Evolutionary conservation across 2,113 vertebrate species (phyloP), one percentile per base, ranked within the genome.

Genomic region (Talpa occidentalis): DNA sequence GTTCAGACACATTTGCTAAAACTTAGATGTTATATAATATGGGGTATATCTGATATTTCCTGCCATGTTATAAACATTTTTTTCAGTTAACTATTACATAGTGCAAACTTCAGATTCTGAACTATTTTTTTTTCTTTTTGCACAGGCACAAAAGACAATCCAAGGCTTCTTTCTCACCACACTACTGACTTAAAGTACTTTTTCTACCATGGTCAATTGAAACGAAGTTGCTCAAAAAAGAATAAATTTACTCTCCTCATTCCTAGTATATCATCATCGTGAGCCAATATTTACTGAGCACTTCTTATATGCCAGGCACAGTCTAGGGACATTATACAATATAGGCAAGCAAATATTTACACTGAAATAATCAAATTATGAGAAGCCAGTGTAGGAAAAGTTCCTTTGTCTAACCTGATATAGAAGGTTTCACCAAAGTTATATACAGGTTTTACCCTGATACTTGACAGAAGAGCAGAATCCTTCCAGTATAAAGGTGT

Each of bases 151-250:
- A 73, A 90, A 82, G n/a, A 77, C 37, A 92, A 87, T 10, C 16
- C 70, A 78, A 90, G 10, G 10, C 42, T 83, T 92, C 66, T 80
- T 94, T 89, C 78, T 84, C 59, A 89, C 54, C 15, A 83, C n/a
- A n/a, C n/a, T n/a, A n/a, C n/a, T n/a, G n/a, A n/a, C n/a, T n/a
- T n/a, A n/a, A n/a, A 92, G 17, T 92, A 7, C 30, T 10, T 73
- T 87, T 91, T 77, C 21, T 69, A 49, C 47, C 47, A 83, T 11
- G 59, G 30, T 35, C 72, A 67, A 73, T 0, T 30, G 47, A 76
- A 81, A 93, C 28, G 35, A 88, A 94, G 40, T 59, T 81, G 21
- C 52, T 86, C 59, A 88, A 78, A 47, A 93, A 93, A 16, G 54
- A n/a, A 6, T 37, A 82, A 70, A n/a, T 78, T n/a, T 87, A 8